Percentiles rank a stretch among this genome's conserved stretches.
These are phyloP conservation scores for Schrankia costaestrigalis DNA, from an alignment of 2,888 invertebrate genomes.

Conservation along the genomic window DNA sequence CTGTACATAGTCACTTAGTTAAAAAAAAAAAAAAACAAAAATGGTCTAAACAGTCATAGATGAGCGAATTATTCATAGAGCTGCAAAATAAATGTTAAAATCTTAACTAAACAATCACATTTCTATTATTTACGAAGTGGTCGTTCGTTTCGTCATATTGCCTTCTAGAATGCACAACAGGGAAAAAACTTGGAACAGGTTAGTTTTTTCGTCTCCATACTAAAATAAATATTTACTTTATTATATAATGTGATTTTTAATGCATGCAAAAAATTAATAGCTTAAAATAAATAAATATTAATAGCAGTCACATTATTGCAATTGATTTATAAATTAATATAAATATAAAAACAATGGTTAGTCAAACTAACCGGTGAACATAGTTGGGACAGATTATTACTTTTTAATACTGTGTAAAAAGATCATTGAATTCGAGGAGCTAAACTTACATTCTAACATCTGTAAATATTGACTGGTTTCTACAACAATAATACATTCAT, in stretches of 20 bases:
- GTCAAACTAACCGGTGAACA: constrained; percentile 14
- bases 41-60: too few species aligned
- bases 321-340: constrained; percentile 11
- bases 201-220: too few species aligned
- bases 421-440: constrained; percentile 11
- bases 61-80: too few species aligned
- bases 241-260: constrained; percentile 11
- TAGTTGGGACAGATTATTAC: constrained; percentile 7
- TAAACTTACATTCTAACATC: constrained; percentile 10
- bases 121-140: too few species aligned
- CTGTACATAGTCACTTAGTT: too few species aligned
- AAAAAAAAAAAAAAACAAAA: too few species aligned
- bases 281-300: constrained; percentile 7
- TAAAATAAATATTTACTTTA: background rate
- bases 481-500: constrained; percentile 12
- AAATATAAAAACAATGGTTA: constrained; percentile 8
- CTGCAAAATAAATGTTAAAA: too few species aligned
- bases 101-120: too few species aligned
- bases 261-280: constrained; percentile 1
- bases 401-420: constrained; percentile 27
- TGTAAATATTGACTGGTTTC: constrained; percentile 14
- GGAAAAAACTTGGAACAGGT: too few species aligned
- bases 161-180: too few species aligned
- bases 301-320: constrained; percentile 10
- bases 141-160: too few species aligned